These are phyloP conservation scores for Agrochola litura DNA, from an alignment of 2,888 invertebrate genomes.

Conservation along the genomic window DNA sequence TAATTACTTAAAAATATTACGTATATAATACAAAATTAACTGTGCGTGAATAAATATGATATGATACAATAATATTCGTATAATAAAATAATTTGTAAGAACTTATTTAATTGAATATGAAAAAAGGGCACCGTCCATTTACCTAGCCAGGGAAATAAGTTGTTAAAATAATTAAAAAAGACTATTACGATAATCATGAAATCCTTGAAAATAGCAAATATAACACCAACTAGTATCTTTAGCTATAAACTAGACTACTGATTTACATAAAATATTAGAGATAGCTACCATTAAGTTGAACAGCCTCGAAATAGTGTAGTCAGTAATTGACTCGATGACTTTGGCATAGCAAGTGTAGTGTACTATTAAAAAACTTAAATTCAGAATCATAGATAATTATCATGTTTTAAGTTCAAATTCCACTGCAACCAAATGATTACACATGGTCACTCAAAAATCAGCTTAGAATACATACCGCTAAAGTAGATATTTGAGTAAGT, in stretches of 20 bases:
- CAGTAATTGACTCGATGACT: conserved; percentile 63
- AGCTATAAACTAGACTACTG: conserved; percentile 47
- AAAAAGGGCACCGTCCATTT: neutral
- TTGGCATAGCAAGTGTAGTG: conserved; percentile 51
- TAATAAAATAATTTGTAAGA: conserved; percentile 2
- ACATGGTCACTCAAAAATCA: neutral
- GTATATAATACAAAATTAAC: conserved; percentile 38
- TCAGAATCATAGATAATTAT: conserved; percentile 16
- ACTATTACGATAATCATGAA: conserved; percentile 24
- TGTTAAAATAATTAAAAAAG: conserved; percentile 8
- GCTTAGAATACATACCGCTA: neutral
- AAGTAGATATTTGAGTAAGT: neutral
- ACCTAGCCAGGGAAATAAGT: conserved; percentile 8
- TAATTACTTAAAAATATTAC: conserved; percentile 46
- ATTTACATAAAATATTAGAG: conserved; percentile 49
- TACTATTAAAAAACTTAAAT: conserved; percentile 6
- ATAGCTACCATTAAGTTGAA: conserved; percentile 51
- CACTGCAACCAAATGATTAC: neutral
- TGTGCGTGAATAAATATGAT: conserved; percentile 48
- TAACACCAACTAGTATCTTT: conserved; percentile 50
- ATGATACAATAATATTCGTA: conserved; percentile 5
- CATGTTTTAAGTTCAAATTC: conserved; percentile 15
- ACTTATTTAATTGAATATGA: conserved; percentile 10
- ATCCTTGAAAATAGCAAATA: conserved; percentile 31
- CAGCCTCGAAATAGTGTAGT: conserved; percentile 59